These are phyloP conservation scores for Ormyrus labotus DNA, from an alignment of 2,888 invertebrate genomes.

Conservation along the genomic window DNA sequence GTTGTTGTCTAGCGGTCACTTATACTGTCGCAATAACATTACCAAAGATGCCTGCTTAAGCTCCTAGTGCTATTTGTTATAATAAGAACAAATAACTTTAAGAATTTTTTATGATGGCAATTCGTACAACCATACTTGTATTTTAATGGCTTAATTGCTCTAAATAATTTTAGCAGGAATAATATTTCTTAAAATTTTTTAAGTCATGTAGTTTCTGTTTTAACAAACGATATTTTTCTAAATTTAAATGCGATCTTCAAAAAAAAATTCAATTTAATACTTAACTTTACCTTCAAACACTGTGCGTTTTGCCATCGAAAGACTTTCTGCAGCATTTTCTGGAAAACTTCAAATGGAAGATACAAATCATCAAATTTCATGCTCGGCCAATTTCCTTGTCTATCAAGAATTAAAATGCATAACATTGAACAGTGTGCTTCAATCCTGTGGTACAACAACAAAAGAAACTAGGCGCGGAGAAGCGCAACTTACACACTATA, in stretches of 20 bases:
- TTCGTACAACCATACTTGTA: neutral
- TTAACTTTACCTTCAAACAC: too few relatives aligned
- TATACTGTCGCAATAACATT: constrained; percentile 51
- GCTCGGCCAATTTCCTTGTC: constrained; percentile 29
- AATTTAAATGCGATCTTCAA: neutral
- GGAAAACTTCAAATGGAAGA: constrained; percentile 37
- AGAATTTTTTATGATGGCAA: constrained; percentile 34
- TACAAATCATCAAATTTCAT: constrained; percentile 32
- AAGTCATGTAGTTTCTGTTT: too few relatives aligned
- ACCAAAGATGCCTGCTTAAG: constrained; percentile 60
- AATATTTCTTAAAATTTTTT: too few relatives aligned
- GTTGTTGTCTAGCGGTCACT: constrained; percentile 34
- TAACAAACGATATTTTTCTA: too few relatives aligned
- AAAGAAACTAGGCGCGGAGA: constrained; percentile 41
- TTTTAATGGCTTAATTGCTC: neutral
- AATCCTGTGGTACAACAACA: constrained; percentile 8
- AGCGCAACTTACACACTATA: constrained; percentile 31
- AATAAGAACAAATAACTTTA: constrained; percentile 42
- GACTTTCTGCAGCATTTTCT: constrained; percentile 39
- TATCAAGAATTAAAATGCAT: constrained; percentile 34
- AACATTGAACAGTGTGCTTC: constrained; percentile 33
- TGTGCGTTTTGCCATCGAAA: constrained; percentile 36
- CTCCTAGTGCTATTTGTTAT: constrained; percentile 46
- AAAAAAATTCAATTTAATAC: too few relatives aligned
- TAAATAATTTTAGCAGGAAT: neutral